Evolutionary conservation across 2,797 vertebrate genomes (phyloP).

Genomic region (Eutrigla gurnardus): DNA sequence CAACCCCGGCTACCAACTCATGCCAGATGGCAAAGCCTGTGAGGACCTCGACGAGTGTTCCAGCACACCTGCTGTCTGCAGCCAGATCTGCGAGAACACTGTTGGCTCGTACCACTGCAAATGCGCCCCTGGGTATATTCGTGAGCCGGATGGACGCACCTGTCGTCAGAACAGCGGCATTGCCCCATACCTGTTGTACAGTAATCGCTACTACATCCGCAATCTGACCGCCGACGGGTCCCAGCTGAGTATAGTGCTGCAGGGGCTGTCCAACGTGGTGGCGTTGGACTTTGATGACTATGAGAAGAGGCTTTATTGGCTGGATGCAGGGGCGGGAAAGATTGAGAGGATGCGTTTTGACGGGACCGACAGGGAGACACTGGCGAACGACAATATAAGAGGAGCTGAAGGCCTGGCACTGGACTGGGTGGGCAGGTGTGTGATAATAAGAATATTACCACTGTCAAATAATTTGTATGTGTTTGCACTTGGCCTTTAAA

Average conservation of each 20-base stretch:
- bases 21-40: constrained; percentile 84
- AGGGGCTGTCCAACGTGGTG: constrained; percentile 77
- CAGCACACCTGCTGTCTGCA: constrained; percentile 77
- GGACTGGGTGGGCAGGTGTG: constrained; percentile 85
- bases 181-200: constrained; percentile 79
- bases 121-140: constrained; percentile 81
- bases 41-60: constrained; percentile 82
- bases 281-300: constrained; percentile 78
- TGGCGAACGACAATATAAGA: constrained; percentile 54
- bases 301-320: constrained; percentile 82
- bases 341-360: constrained; percentile 82
- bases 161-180: constrained; percentile 85
- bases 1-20: constrained; percentile 77
- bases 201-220: constrained; percentile 84
- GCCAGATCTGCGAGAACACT: constrained; percentile 82
- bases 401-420: constrained; percentile 78
- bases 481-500: too few relatives aligned
- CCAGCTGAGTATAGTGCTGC: constrained; percentile 74
- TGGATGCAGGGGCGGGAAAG: constrained; percentile 67
- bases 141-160: constrained; percentile 78
- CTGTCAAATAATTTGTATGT: too few relatives aligned
- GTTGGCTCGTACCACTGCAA: constrained; percentile 81
- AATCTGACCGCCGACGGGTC: constrained; percentile 80
- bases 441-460: not conserved
- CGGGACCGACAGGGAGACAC: constrained; percentile 73